Percentiles rank a stretch among this genome's conserved stretches.
phyloP scores from a whole-genome alignment of 2,797 vertebrate species.

The Takifugu rubripes region DNA sequence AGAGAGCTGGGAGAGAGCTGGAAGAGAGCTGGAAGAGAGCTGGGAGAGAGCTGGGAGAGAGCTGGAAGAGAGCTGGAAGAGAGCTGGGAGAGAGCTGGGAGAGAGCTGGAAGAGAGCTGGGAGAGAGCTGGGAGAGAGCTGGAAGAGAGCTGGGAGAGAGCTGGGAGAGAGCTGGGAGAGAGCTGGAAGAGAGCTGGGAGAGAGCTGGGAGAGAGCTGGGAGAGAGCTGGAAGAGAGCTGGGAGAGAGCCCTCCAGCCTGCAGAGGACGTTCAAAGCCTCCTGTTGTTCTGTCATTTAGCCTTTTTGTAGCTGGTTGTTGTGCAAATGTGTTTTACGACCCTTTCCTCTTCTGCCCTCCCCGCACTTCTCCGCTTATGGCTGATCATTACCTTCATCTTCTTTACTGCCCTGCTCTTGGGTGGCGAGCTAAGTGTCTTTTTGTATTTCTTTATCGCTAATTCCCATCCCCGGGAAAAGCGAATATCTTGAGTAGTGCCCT shows the following conservation, averaged over 20 bases:
- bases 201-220: too few relatives aligned
- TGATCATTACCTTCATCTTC: conserved; percentile 49
- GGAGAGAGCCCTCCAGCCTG: conserved; percentile 34
- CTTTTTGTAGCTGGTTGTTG: conserved; percentile 66
- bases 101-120: too few relatives aligned
- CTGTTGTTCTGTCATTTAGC: conserved; percentile 64
- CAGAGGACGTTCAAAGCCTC: conserved; percentile 43
- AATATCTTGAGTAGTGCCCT: conserved; percentile 52
- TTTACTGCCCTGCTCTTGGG: conserved; percentile 68
- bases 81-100: too few relatives aligned
- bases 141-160: too few relatives aligned
- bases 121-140: too few relatives aligned
- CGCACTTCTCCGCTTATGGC: conserved; percentile 36
- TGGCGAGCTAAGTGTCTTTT: conserved; percentile 61
- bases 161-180: too few relatives aligned
- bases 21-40: too few relatives aligned
- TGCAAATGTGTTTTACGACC: conserved; percentile 71
- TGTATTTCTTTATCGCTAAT: conserved; percentile 61
- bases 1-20: too few relatives aligned
- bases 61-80: too few relatives aligned
- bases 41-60: too few relatives aligned
- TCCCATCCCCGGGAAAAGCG: conserved; percentile 58
- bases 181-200: too few relatives aligned
- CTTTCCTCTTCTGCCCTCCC: conserved; percentile 51
- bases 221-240: conserved; percentile 18